Percentiles rank a stretch among this genome's conserved stretches.
Conservation (phyloP, 2,797 vertebrate genomes). For the Sebastes diaconus region DNA sequence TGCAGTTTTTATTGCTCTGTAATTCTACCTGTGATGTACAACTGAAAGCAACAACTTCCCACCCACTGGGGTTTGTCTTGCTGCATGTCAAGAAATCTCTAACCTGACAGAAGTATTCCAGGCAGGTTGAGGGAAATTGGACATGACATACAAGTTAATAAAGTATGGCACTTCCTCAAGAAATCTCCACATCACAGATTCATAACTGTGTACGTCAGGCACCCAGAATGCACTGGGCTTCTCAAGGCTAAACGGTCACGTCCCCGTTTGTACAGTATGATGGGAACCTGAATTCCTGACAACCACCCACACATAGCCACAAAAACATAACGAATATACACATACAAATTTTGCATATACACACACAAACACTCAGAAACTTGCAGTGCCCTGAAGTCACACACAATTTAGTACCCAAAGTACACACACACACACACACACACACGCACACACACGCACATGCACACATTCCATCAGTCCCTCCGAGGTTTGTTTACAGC, state of each 20-base stretch:
- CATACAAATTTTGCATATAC: background rate
- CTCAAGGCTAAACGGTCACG: background rate
- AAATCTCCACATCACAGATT: background rate
- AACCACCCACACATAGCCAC: background rate
- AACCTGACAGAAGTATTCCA: background rate
- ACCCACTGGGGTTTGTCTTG: background rate
- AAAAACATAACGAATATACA: background rate
- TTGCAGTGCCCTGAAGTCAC: background rate
- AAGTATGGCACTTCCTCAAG: background rate
- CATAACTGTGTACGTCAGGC: background rate
- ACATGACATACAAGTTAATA: background rate
- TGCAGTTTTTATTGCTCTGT: background rate
- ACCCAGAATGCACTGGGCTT: background rate
- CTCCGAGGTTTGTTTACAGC: constrained; percentile 33
- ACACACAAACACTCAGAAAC: background rate
- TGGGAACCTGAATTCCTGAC: constrained; percentile 14
- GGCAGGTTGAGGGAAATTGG: background rate
- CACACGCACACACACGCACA: constrained; percentile 1
- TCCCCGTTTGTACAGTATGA: constrained; percentile 10
- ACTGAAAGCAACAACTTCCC: background rate
- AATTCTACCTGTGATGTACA: background rate
- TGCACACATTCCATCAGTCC: constrained; percentile 33
- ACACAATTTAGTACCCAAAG: background rate
- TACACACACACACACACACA: background rate
- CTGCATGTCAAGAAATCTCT: background rate